Conservation (phyloP, 2,113 vertebrate genomes). For the Bos javanicus region DNA sequence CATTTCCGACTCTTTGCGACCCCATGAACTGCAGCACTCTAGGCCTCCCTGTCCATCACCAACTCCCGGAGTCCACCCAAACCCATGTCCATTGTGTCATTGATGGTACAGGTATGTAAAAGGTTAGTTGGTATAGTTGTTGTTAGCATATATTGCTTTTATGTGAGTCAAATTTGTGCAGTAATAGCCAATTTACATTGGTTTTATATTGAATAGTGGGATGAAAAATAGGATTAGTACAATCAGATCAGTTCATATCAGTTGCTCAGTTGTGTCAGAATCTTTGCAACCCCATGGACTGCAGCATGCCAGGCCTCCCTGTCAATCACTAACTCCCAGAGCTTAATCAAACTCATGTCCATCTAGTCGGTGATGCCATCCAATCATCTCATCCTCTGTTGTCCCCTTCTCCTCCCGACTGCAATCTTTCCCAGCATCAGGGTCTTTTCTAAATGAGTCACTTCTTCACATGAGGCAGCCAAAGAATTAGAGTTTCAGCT, state of each 20-base stretch:
- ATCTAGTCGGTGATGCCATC: background rate
- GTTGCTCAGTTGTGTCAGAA: background rate
- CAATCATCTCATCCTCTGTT: background rate
- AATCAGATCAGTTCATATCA: background rate
- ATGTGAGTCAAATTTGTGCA: background rate
- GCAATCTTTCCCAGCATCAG: background rate
- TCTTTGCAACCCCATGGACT: background rate
- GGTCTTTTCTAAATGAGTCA: background rate
- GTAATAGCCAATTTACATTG: background rate
- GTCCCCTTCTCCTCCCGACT: background rate
- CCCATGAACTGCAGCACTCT: too few species aligned
- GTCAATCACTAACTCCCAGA: background rate
- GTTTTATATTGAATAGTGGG: background rate
- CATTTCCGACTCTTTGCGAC: accelerated
- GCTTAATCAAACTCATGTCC: background rate
- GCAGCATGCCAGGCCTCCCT: background rate
- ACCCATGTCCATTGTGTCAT: too few species aligned
- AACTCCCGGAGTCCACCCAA: too few species aligned
- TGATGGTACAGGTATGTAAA: background rate
- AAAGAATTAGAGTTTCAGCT: background rate
- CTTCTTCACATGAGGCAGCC: background rate
- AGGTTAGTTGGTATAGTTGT: background rate
- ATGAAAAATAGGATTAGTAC: background rate
- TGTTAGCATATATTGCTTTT: background rate
- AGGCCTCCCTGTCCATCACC: too few species aligned